These are phyloP conservation scores for Drosophila rellima DNA, from an alignment of 2,888 invertebrate genomes.

Conservation along the genomic window DNA sequence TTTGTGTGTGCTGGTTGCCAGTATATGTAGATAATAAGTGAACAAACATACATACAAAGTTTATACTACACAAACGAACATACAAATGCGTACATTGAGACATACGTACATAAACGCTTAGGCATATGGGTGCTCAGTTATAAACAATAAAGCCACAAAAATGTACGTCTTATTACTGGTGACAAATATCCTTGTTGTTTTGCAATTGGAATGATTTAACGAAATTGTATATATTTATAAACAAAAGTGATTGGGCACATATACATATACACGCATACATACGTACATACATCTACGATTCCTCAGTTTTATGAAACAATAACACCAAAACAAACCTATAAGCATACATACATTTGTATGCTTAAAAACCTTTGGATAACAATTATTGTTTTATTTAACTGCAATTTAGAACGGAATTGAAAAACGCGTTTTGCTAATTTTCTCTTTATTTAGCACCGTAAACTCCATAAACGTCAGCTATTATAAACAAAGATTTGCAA, in stretches of 20 bases:
- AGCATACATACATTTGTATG: conserved; percentile 60
- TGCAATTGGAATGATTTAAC: conserved; percentile 15
- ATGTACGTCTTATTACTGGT: conserved; percentile 15
- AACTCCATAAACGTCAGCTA: conserved; percentile 71
- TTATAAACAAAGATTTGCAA: conserved; percentile 75
- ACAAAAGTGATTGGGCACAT: conserved; percentile 59
- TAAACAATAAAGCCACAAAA: conserved; percentile 25
- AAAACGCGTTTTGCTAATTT: conserved; percentile 40
- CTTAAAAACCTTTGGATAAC: conserved; percentile 44
- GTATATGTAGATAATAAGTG: conserved; percentile 45
- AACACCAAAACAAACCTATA: conserved; percentile 63
- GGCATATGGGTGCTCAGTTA: conserved; percentile 28
- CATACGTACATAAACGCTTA: conserved; percentile 22
- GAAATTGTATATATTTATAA: conserved; percentile 51
- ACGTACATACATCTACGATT: conserved; percentile 18
- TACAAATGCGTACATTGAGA: conserved; percentile 39
- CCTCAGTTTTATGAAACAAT: conserved; percentile 60
- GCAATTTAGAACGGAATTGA: conserved; percentile 29
- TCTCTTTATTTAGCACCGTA: conserved; percentile 59
- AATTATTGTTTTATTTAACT: conserved; percentile 26
- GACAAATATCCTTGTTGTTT: conserved; percentile 14
- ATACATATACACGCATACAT: conserved; percentile 31
- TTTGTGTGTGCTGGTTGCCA: conserved; percentile 30
- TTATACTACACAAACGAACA: conserved; percentile 13
- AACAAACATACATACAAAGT: conserved; percentile 26